Conservation (phyloP, 2,797 vertebrate species). For the Adrianichthys oophorus region DNA sequence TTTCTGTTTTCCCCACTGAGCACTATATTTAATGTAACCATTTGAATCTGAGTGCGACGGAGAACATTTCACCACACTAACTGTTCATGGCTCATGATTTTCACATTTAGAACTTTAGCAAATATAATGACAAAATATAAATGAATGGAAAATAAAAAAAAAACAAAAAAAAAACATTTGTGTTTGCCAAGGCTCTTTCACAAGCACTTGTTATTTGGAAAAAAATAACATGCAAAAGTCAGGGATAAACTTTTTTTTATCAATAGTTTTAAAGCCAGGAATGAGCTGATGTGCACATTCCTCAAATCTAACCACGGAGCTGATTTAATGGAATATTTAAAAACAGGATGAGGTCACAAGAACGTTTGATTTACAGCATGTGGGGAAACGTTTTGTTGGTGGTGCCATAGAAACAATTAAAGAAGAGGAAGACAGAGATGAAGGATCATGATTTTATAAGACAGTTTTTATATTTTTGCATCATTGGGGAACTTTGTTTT, state of each 20-base stretch:
- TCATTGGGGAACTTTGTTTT: too few relatives aligned
- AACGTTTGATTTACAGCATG: constrained; percentile 60
- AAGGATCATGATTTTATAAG: too few relatives aligned
- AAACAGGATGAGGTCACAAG: constrained; percentile 59
- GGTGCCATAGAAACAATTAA: constrained; percentile 11
- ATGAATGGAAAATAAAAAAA: too few relatives aligned
- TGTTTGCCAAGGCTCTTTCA: constrained; percentile 2
- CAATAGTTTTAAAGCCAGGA: constrained; percentile 23
- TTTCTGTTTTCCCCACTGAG: constrained; percentile 47
- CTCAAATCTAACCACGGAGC: constrained; percentile 51
- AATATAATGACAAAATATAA: background rate
- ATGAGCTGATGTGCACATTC: constrained; percentile 55
- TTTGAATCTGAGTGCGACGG: constrained; percentile 27
- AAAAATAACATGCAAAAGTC: background rate
- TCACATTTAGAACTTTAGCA: constrained; percentile 12
- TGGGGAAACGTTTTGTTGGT: constrained; percentile 15
- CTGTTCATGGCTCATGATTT: constrained; percentile 10
- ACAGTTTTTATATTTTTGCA: too few relatives aligned
- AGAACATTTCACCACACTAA: constrained; percentile 25
- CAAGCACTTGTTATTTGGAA: constrained; percentile 3
- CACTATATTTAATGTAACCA: constrained; percentile 52
- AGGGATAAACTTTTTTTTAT: constrained; percentile 3
- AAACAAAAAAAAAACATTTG: background rate
- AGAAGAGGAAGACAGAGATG: background rate
- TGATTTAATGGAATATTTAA: constrained; percentile 56